A percentile compares a stretch with the other conserved stretches of the same genome.
These are phyloP conservation scores for Miltochrista miniata DNA, from an alignment of 2,888 invertebrate genomes.

Conservation along the genomic window DNA sequence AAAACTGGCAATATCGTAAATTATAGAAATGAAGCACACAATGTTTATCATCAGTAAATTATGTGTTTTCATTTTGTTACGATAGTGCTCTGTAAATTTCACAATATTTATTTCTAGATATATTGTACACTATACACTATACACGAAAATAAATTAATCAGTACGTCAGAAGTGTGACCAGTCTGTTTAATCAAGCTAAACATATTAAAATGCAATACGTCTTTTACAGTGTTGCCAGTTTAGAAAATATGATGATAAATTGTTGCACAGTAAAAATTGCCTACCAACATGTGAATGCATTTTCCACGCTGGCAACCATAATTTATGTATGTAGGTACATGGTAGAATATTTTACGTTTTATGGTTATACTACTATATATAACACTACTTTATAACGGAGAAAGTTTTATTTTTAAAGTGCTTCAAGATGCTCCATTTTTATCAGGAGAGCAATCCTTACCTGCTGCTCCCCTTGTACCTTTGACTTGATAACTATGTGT, in stretches of 20 bases:
- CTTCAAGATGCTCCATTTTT: conserved; percentile 1
- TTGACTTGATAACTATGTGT: too few species aligned
- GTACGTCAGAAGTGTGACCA: too few species aligned
- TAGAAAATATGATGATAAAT: conserved; percentile 12
- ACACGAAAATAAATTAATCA: too few species aligned
- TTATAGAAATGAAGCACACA: too few species aligned
- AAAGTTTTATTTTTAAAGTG: conserved; percentile 16
- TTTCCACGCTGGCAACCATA: conserved; percentile 49
- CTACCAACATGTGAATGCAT: conserved; percentile 50
- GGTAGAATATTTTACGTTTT: conserved; percentile 41
- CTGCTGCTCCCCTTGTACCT: background rate
- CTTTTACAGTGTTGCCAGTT: conserved; percentile 39
- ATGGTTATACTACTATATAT: conserved; percentile 38
- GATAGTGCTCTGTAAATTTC: too few species aligned
- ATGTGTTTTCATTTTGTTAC: too few species aligned
- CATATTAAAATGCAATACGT: conserved; percentile 31
- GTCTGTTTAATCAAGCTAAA: conserved; percentile 16
- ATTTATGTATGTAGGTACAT: conserved; percentile 47
- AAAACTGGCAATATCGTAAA: too few species aligned
- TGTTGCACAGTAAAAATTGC: conserved; percentile 46
- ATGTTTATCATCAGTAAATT: too few species aligned
- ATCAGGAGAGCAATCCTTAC: background rate
- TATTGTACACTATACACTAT: too few species aligned
- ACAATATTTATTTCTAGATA: too few species aligned
- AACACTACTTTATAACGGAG: conserved; percentile 23